Base-by-base conservation (phyloP, 2,797 vertebrate species). In the Phataginus tetradactyla region DNA sequence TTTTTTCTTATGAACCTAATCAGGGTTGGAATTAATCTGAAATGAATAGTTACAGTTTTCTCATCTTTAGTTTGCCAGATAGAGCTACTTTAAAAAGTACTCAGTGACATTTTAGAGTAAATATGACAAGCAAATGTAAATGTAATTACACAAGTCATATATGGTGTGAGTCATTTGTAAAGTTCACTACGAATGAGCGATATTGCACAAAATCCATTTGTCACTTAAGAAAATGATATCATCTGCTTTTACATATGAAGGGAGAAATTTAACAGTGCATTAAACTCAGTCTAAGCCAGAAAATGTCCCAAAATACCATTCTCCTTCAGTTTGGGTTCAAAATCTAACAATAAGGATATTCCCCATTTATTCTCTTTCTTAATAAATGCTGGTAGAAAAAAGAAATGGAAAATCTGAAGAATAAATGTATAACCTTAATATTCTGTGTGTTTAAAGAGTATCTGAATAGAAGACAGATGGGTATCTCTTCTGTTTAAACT, bases 81-180 rank as follows among this genome's bases (percentile, higher is more conserved):
- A 93, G 63, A 83, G 12, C 61, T 90, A 88, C 95, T 98, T 96
- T 86, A 53, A 83, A 96, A 94, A 95, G 80, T 92, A 87, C 61
- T 90, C 95, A 74, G 86, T 97, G 97, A 97, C 93, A 96, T 96
- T 98, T 96, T 86, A 85, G 94, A 94, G 92, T 97, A 96, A 97
- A 96, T 98, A 96, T 96, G 97, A 97, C 95, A 88, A 95, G 96
- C 77, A 88, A 96, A 97, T 96, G 91, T 94, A 97, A 96, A 96
- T 97, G 95, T 90, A 96, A 96, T 98, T 96, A 93, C 83, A 96
- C 91, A 90, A 95, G 86, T 94, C 96, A 85, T 96, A 55, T 95
- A 96, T 74, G 79, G 88, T 91, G 64, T 86, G 96, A 96, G 84
- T 96, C 95, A 96, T 96, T 93, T 94, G 86, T 78, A 97, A 98